Evolutionary conservation across 2,888 invertebrate species (phyloP), one percentile per base, ranked within the genome.

Genomic region (Callyntrura guangdongensis): DNA sequence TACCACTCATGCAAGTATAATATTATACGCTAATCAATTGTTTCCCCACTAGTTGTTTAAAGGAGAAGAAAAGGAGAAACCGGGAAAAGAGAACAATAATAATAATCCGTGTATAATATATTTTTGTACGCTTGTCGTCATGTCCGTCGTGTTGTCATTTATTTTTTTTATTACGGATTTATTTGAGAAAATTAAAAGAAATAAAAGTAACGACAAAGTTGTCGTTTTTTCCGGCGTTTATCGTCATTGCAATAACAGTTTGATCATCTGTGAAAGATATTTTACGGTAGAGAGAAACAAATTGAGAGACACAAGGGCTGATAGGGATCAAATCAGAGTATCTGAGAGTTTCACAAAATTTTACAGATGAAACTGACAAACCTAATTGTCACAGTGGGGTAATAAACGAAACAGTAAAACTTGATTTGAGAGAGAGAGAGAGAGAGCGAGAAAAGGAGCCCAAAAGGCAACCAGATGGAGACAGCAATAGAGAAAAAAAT

Each of bases 231-330:
- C n/a, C n/a, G 56, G 5, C n/a, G 56, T 56, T 56, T 56, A 14
- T 17, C 5, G n/a, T n/a, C n/a, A n/a, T n/a, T 56, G 56, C 14
- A 14, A 56, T 14, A 11, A 20, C 61, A 61, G 17, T 61, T 20
- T 20, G n/a, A 61, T 61, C 61, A 61, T 61, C 22, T 61, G 61
- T 61, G 61, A 9, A 22, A 61, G 61, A 61, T 36, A 36, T 67
- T 67, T 67, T 27, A 67, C 27, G 67, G 14, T 27, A 27, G 67
- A 67, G 14, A 67, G 22, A 27, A 67, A 27, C 67, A 67, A 67
- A 67, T 67, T 67, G 27, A 12, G 36, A 36, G 36, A 36, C 3
- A 36, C 3, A 36, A 9, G 20, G 20, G 61, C 36, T 36, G 6
- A 56, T 56, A 56, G 8, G 61, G 61, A 20, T 61, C 3, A 53